Base-by-base conservation (phyloP, 2,888 invertebrate species). In the Drosophila stalkeri region DNA sequence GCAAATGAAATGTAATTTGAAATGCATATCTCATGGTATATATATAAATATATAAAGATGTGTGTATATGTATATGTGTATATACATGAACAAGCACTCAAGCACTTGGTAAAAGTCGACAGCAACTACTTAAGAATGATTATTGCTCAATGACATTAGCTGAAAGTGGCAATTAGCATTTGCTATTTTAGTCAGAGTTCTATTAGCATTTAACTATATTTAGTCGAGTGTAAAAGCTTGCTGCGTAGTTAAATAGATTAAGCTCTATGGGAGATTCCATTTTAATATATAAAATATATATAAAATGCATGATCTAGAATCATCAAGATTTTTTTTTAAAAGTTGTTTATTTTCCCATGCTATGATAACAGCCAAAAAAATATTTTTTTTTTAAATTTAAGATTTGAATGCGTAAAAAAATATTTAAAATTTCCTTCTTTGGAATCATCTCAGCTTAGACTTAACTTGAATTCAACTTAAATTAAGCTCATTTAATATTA, bases 1-100 rank as follows among this genome's bases (percentile, higher is more conserved):
- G 77, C 77, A 77, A 77, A 80, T 80, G 54, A 80, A 76, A 64
- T 67, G 77, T 61, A 55, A 80, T 80, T 77, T 71, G 63, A 80
- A 80, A 76, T 75, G 71, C 63, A 75, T 78, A 80, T 59, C 52
- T 60, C 46, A 27, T 9, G 46, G 23, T 41, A 51, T 54, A 5
- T 20, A 54, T 51, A 23, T 33, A 57, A 11, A 23, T 33, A 35
- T 18, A 20, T 16, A 5, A 23, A 7, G n/a, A 37, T 18, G 18
- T 27, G 14, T 23, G n/a, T 20, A 20, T 18, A 33, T 11, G 2
- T 37, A 9, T 31, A 11, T 39, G 3, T 23, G 9, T n/a, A 9
- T 31, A 20, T 23, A 20, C 20, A 20, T n/a, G 6, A 12, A 6
- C 49, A 33, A 31, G 31, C 18, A 31, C 31, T n/a, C 27, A 54